Percentiles rank a stretch among this genome's conserved stretches.
phyloP scores from a whole-genome alignment of 2,797 vertebrate species.

The Atherinosoma microstoma region DNA sequence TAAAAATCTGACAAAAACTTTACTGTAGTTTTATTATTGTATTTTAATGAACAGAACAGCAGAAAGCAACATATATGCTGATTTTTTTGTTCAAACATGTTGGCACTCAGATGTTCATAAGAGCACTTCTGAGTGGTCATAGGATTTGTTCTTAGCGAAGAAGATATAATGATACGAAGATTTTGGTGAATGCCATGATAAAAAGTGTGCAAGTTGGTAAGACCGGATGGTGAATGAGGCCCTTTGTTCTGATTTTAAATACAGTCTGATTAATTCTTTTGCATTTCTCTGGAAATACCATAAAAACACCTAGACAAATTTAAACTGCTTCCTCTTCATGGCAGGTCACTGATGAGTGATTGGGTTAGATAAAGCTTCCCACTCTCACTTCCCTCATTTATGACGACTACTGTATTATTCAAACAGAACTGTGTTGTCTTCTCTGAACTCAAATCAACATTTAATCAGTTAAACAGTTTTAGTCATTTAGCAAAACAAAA shows the following conservation, averaged over 20 bases:
- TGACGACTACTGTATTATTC: not conserved
- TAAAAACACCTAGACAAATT: not conserved
- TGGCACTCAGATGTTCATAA: too few species aligned
- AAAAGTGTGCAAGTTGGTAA: too few species aligned
- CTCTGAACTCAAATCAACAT: not conserved
- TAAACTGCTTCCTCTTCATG: constrained; percentile 40
- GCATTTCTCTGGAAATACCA: not conserved
- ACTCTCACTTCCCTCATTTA: constrained; percentile 45
- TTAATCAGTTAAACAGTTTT: not conserved
- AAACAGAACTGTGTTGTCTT: not conserved
- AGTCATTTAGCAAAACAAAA: not conserved
- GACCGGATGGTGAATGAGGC: too few species aligned
- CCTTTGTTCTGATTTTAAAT: not conserved
- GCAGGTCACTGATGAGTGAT: not conserved
- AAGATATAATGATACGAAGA: too few species aligned
- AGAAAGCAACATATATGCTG: too few species aligned
- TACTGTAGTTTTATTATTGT: too few species aligned
- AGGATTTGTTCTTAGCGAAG: too few species aligned
- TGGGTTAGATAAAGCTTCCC: not conserved
- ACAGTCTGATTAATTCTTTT: not conserved
- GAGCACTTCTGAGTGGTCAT: too few species aligned
- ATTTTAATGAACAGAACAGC: too few species aligned
- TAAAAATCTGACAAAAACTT: too few species aligned
- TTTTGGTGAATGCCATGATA: too few species aligned
- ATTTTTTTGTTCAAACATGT: too few species aligned